phyloP scores from a whole-genome alignment of 1,140 invertebrate genomes.

The Gonatopus flavifemur region DNA sequence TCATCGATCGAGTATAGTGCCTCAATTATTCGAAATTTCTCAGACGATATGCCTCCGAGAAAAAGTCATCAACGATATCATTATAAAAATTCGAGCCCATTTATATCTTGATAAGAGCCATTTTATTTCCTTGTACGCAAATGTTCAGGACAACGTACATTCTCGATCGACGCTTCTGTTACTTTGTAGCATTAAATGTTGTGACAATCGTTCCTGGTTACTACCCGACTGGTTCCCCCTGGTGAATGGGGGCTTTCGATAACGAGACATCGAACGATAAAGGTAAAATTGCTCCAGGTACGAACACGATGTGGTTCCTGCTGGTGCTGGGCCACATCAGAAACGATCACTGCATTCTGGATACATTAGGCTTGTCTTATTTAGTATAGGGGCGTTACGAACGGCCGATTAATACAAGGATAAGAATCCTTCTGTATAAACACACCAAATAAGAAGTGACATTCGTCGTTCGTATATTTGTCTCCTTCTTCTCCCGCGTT shows the following conservation, averaged over 20 bases:
- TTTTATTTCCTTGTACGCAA: no score
- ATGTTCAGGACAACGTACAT: no score
- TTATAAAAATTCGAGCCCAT: no score
- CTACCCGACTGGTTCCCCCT: slow-evolving; percentile 28
- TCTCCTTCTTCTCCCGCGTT: neutral
- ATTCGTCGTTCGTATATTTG: neutral
- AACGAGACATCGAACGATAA: slow-evolving; percentile 25
- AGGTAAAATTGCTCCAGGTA: slow-evolving; percentile 20
- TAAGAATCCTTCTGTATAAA: slow-evolving; percentile 32
- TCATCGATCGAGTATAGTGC: no score
- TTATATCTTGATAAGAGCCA: no score
- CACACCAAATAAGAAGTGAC: slow-evolving; percentile 26
- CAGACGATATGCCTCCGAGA: no score
- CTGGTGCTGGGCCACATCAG: neutral
- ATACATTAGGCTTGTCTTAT: slow-evolving; percentile 36
- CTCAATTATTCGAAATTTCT: no score
- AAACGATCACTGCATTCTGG: slow-evolving; percentile 18
- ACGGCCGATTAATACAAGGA: slow-evolving; percentile 34
- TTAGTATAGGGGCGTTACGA: slow-evolving; percentile 23
- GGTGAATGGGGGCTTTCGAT: slow-evolving; percentile 1
- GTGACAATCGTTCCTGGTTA: slow-evolving; percentile 24
- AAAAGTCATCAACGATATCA: no score
- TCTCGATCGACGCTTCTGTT: neutral
- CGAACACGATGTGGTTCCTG: slow-evolving; percentile 27
- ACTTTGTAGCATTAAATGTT: no score